Percentiles rank a stretch among this genome's conserved stretches.
Conservation (phyloP, 2,113 vertebrate genomes). For the Nanorana parkeri region DNA sequence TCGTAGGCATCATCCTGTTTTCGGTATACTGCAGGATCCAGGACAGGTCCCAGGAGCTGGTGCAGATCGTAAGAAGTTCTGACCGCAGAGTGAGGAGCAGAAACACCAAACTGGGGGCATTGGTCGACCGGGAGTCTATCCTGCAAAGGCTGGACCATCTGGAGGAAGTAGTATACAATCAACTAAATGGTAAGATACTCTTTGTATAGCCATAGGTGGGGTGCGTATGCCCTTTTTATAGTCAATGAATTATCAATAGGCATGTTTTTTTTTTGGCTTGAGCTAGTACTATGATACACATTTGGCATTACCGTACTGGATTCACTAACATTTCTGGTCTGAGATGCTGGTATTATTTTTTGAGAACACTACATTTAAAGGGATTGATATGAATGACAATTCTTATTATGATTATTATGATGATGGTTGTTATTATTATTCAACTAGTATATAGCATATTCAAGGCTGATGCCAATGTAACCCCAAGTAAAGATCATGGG, state of each 20-base stretch:
- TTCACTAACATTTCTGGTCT: background rate
- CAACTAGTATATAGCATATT: background rate
- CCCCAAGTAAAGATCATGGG: background rate
- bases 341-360: no score
- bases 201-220: background rate
- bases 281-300: background rate
- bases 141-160: slow-evolving; percentile 93
- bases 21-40: slow-evolving; percentile 97
- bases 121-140: slow-evolving; percentile 89
- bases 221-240: no score
- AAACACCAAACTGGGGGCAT: slow-evolving; percentile 81
- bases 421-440: no score
- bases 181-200: slow-evolving; percentile 85
- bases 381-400: no score
- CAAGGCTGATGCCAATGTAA: background rate
- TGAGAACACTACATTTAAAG: no score
- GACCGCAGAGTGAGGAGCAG: slow-evolving; percentile 86
- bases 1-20: slow-evolving; percentile 95
- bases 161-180: slow-evolving; percentile 96
- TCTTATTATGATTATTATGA: no score
- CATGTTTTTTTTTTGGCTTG: background rate
- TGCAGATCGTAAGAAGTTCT: slow-evolving; percentile 84
- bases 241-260: no score
- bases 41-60: slow-evolving; percentile 89
- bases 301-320: no score